phyloP scores from a whole-genome alignment of 1,140 invertebrate genomes.

The Macrocentrus cingulum region DNA sequence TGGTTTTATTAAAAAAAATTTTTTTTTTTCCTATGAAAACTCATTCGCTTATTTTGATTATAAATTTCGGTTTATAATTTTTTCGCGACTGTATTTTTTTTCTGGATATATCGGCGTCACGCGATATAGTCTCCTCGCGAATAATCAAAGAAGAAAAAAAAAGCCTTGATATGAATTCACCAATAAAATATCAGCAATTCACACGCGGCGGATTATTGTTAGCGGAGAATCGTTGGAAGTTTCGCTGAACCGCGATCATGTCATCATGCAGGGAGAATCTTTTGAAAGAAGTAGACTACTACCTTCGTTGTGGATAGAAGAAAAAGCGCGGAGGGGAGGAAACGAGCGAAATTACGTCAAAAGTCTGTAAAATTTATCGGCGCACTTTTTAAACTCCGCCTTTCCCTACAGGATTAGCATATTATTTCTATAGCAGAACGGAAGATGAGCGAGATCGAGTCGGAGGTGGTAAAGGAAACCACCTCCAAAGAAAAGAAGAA shows the following conservation, averaged over 20 bases:
- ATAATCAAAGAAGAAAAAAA: not conserved
- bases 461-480: conserved; percentile 30
- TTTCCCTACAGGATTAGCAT: conserved; percentile 54
- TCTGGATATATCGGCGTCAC: too few species aligned
- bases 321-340: conserved; percentile 28
- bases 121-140: too few species aligned
- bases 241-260: conserved; percentile 40
- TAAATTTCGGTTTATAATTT: too few species aligned
- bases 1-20: too few species aligned
- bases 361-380: conserved; percentile 59
- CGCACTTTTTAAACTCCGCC: conserved; percentile 59
- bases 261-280: conserved; percentile 48
- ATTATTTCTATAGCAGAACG: conserved; percentile 56
- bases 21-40: too few species aligned
- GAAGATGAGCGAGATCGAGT: conserved; percentile 34
- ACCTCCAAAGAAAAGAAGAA: conserved; percentile 1
- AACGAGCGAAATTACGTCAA: conserved; percentile 54
- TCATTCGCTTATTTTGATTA: too few species aligned
- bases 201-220: not conserved
- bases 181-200: conserved; percentile 20
- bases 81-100: too few species aligned
- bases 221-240: conserved; percentile 13
- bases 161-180: conserved; percentile 5
- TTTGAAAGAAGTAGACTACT: conserved; percentile 48
- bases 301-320: conserved; percentile 14